Percentiles rank a stretch among this genome's conserved stretches.
phyloP scores from a whole-genome alignment of 2,113 vertebrate genomes.

The Microtus ochrogaster region DNA sequence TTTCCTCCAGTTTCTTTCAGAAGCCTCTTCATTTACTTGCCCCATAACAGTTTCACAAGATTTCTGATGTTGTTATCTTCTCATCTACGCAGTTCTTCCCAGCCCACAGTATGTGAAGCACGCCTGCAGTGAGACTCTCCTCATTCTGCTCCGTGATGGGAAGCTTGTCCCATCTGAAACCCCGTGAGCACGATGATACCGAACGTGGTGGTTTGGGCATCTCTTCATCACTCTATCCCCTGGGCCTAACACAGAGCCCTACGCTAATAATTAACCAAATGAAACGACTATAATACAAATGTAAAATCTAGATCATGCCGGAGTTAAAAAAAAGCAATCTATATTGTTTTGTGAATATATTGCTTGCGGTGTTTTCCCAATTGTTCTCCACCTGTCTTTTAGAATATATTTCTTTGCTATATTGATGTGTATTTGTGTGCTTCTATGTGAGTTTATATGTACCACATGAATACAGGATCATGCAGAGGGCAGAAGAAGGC shows the following conservation, averaged over 20 bases:
- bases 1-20: constrained; percentile 11
- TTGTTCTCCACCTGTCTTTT: not conserved
- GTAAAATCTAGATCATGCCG: not conserved
- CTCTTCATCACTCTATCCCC: not conserved
- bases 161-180: not conserved
- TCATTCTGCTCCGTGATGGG: not conserved
- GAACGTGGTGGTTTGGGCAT: not conserved
- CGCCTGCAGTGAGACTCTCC: not conserved
- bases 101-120: not conserved
- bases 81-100: not conserved
- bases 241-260: not conserved
- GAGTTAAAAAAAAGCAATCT: not conserved
- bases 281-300: constrained; percentile 5
- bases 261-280: not conserved
- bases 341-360: not conserved
- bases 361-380: not conserved
- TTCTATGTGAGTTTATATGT: not conserved
- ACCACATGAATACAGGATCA: too few relatives aligned
- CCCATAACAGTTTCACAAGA: not conserved
- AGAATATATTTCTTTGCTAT: not conserved
- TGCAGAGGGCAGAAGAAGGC: not conserved
- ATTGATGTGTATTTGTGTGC: not conserved
- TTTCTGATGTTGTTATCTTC: not conserved
- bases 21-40: not conserved
- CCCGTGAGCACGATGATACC: accelerated